phyloP scores from a whole-genome alignment of 1,140 invertebrate species.

The Acromyrmex charruanus region DNA sequence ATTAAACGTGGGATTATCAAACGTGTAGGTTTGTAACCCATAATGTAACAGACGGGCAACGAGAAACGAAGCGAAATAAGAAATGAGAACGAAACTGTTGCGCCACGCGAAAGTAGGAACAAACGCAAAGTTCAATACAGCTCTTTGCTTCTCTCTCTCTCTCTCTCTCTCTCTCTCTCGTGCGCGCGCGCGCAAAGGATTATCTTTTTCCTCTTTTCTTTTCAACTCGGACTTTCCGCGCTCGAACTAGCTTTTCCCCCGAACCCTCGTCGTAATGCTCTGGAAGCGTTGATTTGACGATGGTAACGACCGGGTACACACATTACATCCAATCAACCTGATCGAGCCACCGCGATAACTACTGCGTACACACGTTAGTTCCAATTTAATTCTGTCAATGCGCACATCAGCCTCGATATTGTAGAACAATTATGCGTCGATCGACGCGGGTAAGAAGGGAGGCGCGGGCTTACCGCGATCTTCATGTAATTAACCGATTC shows the following conservation, averaged over 20 bases:
- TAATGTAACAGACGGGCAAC: conserved; percentile 25
- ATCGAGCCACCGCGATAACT: conserved; percentile 57
- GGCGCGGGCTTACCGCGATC: conserved; percentile 8
- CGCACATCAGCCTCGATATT: conserved; percentile 45
- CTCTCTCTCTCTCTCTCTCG: not conserved
- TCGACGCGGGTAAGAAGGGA: conserved; percentile 43
- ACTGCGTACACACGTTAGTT: conserved; percentile 60
- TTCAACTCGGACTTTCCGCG: conserved; percentile 34
- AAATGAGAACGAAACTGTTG: conserved; percentile 53
- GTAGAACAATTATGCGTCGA: conserved; percentile 38
- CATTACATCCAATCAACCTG: conserved; percentile 59
- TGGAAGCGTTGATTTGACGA: conserved; percentile 50
- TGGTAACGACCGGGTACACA: conserved; percentile 60
- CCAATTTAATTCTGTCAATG: conserved; percentile 62
- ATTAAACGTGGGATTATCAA: conserved; percentile 51
- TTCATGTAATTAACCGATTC: conserved; percentile 47
- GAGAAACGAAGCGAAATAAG: conserved; percentile 29
- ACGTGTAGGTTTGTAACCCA: conserved; percentile 16
- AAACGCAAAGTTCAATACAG: conserved; percentile 45
- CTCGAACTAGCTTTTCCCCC: conserved; percentile 32
- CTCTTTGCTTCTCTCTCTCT: not conserved
- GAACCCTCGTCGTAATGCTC: not conserved
- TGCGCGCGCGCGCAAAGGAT: not conserved
- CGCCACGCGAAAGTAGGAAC: conserved; percentile 9
- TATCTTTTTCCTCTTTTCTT: conserved; percentile 3